phyloP scores from a whole-genome alignment of 2,113 vertebrate genomes.

The Anas platyrhynchos region DNA sequence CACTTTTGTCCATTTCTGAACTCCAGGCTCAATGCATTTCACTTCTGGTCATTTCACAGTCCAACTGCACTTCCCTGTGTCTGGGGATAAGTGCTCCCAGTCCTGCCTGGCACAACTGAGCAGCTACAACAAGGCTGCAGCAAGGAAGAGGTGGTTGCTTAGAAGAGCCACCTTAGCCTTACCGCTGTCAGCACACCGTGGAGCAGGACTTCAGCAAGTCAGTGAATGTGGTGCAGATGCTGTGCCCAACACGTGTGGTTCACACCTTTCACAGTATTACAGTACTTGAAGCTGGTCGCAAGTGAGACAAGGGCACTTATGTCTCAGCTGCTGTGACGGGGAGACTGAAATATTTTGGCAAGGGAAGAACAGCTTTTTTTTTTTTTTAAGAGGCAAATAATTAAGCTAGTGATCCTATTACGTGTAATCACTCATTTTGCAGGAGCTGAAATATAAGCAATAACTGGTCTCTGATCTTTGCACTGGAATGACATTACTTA shows the following conservation, averaged over 20 bases:
- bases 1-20: background rate
- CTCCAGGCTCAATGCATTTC: background rate
- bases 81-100: background rate
- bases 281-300: background rate
- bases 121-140: background rate
- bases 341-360: background rate
- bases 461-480: background rate
- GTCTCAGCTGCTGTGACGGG: background rate
- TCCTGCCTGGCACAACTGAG: background rate
- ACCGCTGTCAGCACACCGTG: background rate
- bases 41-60: background rate
- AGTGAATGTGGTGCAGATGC: background rate
- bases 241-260: background rate
- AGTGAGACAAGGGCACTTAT: rapidly evolving
- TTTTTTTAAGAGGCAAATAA: background rate
- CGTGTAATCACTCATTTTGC: background rate
- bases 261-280: background rate
- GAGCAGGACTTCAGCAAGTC: background rate
- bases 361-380: background rate
- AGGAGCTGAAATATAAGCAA: background rate
- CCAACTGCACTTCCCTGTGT: background rate
- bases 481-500: background rate
- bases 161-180: background rate
- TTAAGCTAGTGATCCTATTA: background rate
- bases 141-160: background rate